These are phyloP conservation scores for Chromobotia macracanthus DNA, from an alignment of 2,797 vertebrate genomes.

Conservation along the genomic window DNA sequence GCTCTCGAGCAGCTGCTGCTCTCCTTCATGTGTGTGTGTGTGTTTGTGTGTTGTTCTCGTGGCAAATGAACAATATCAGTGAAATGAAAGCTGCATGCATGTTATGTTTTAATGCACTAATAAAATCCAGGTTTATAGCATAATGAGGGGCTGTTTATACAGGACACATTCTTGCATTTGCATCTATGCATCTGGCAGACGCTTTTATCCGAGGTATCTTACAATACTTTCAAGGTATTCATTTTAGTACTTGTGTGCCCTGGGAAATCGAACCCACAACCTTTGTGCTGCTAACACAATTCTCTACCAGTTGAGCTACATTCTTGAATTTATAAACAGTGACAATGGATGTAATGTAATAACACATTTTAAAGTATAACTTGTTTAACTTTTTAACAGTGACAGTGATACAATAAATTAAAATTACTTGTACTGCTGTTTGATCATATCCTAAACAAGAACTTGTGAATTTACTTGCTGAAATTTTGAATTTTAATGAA, in stretches of 20 bases:
- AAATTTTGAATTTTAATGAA: neutral
- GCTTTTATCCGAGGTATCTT: too few species aligned
- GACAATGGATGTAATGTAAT: neutral
- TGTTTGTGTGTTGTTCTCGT: constrained; percentile 44
- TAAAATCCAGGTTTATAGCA: neutral
- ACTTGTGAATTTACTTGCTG: too few species aligned
- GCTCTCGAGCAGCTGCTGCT: constrained; percentile 73
- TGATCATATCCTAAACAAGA: too few species aligned
- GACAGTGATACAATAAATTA: too few species aligned
- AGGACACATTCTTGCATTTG: too few species aligned
- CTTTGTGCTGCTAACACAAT: too few species aligned
- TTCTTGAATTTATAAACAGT: neutral
- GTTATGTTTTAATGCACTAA: constrained; percentile 10
- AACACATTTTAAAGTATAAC: neutral
- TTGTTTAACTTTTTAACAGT: neutral
- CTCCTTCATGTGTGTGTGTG: constrained; percentile 46
- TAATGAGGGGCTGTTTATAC: neutral
- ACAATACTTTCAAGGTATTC: neutral
- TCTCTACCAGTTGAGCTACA: neutral
- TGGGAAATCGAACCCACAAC: too few species aligned
- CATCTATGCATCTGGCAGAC: too few species aligned
- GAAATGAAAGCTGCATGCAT: neutral
- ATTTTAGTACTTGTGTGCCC: too few species aligned
- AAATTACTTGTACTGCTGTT: too few species aligned
- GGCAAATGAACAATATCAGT: neutral